Evolutionary conservation across 2,113 vertebrate species (phyloP).

Genomic region (Mionectes macconnelli): DNA sequence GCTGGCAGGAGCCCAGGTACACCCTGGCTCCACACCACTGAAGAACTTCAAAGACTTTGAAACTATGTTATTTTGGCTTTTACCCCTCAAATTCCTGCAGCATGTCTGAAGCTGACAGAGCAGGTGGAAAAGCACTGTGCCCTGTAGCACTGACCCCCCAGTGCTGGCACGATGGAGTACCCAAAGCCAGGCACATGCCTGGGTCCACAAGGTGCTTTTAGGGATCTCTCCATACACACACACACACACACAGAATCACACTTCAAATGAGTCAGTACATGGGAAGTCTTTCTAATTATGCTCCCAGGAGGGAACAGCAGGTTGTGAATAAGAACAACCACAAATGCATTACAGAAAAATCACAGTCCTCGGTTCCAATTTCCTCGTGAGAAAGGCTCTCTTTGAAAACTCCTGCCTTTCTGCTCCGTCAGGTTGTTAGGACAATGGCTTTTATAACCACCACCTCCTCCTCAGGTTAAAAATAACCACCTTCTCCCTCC

Average conservation of each 20-base stretch:
- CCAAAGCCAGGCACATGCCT: accelerated
- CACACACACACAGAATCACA: background rate
- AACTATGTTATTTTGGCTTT: background rate
- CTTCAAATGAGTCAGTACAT: conserved; percentile 16
- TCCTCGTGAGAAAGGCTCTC: background rate
- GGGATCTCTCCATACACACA: background rate
- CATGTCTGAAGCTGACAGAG: background rate
- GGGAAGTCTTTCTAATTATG: conserved; percentile 32
- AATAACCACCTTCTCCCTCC: background rate
- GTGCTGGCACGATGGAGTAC: accelerated
- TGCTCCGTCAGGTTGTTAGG: background rate
- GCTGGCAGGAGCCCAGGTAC: background rate
- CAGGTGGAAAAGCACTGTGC: background rate
- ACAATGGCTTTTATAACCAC: background rate
- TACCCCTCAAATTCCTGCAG: background rate
- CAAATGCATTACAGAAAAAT: conserved; percentile 14
- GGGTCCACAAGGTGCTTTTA: accelerated
- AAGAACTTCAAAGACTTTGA: background rate
- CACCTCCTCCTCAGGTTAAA: background rate
- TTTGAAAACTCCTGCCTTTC: background rate
- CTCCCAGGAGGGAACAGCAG: background rate
- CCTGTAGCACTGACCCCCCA: accelerated
- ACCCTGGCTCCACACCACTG: background rate
- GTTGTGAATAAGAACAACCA: background rate
- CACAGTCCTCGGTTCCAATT: background rate